Conservation (phyloP, 2,113 vertebrate genomes). For the Camelus bactrianus region DNA sequence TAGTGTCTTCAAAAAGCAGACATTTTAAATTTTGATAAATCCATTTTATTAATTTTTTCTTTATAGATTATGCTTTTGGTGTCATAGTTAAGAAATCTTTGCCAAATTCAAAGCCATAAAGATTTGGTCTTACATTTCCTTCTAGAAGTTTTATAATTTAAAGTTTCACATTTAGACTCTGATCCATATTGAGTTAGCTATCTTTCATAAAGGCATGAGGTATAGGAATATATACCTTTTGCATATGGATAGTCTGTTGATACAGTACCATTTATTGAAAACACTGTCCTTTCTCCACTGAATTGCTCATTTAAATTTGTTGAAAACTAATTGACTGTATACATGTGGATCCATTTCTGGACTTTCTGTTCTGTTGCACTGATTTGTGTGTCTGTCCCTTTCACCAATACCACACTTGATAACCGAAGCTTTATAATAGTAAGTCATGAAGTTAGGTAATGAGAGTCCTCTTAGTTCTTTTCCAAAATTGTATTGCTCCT, state of each 20-base stretch:
- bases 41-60: neutral
- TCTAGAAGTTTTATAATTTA: neutral
- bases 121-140: neutral
- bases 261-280: neutral
- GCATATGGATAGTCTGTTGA: neutral
- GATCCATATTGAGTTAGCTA: neutral
- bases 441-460: neutral
- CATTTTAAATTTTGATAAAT: neutral
- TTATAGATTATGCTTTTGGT: neutral
- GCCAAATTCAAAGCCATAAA: neutral
- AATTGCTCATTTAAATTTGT: conserved; percentile 1
- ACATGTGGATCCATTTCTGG: neutral
- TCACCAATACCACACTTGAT: neutral
- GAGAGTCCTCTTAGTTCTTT: neutral
- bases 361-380: neutral
- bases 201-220: neutral
- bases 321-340: neutral
- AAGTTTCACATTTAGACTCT: neutral
- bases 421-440: neutral
- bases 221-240: neutral
- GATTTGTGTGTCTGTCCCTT: neutral
- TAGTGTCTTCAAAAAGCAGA: neutral
- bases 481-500: conserved; percentile 19
- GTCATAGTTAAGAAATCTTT: neutral
- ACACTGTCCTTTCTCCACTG: neutral